A percentile compares a stretch with the other conserved stretches of the same genome.
These are phyloP conservation scores for Dicaeum eximium DNA, from an alignment of 2,113 vertebrate species.

Conservation along the genomic window DNA sequence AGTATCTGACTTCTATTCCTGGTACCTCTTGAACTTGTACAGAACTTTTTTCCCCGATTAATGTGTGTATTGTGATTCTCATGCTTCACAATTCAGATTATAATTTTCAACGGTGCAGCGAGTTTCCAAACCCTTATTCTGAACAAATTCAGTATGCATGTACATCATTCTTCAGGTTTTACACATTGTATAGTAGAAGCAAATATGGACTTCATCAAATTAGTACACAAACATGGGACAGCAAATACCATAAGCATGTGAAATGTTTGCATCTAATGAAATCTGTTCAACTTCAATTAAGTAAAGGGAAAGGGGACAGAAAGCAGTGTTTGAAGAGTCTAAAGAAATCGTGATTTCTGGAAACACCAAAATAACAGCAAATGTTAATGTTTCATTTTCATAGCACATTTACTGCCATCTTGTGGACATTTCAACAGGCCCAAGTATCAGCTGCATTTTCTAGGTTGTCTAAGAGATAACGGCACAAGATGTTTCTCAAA, in stretches of 20 bases:
- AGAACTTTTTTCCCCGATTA: not conserved
- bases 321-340: not conserved
- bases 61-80: not conserved
- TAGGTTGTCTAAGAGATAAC: not conserved
- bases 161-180: not conserved
- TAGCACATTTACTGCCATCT: conserved; percentile 60
- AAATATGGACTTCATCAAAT: not conserved
- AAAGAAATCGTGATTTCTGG: not conserved
- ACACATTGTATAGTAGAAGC: not conserved
- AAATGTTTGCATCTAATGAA: not conserved
- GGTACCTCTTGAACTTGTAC: not conserved
- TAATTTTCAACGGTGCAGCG: not conserved
- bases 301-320: not conserved
- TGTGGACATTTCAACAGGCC: not conserved
- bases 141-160: not conserved
- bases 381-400: not conserved
- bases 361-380: not conserved
- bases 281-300: not conserved
- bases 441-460: not conserved
- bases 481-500: not conserved
- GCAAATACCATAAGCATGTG: not conserved
- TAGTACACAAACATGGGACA: not conserved
- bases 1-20: not conserved
- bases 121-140: not conserved
- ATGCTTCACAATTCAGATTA: not conserved